A percentile compares a stretch with the other conserved stretches of the same genome.
phyloP scores from a whole-genome alignment of 2,888 invertebrate genomes.

The Anagyrus pseudococci region DNA sequence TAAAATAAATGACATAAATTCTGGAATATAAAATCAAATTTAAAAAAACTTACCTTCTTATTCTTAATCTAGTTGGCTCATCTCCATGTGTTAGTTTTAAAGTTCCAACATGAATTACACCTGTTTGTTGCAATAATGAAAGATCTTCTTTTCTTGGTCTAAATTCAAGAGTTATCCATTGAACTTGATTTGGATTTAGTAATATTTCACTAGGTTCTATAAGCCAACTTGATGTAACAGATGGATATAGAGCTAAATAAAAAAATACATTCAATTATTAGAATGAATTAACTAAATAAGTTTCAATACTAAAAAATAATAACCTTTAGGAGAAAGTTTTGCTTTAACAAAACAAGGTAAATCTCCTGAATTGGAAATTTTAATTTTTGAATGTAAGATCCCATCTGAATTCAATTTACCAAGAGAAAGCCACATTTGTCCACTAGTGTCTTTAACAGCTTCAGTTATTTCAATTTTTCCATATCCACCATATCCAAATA shows the following conservation, averaged over 20 bases:
- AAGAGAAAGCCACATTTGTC: constrained; percentile 67
- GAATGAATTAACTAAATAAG: too few relatives aligned
- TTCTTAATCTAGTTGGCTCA: constrained; percentile 63
- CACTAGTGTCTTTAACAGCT: constrained; percentile 66
- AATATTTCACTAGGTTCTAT: constrained; percentile 62
- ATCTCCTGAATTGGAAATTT: constrained; percentile 66
- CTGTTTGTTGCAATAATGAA: constrained; percentile 54
- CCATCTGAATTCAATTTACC: constrained; percentile 65
- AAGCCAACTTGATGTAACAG: constrained; percentile 53
- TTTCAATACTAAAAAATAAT: too few relatives aligned
- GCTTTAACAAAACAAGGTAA: constrained; percentile 64
- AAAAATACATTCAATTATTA: constrained; percentile 6
- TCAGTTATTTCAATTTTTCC: constrained; percentile 64
- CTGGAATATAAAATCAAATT: neutral
- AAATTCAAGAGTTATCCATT: constrained; percentile 60
- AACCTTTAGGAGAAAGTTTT: constrained; percentile 56
- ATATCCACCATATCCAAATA: constrained; percentile 70
- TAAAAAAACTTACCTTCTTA: constrained; percentile 49
- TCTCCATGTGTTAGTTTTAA: constrained; percentile 64
- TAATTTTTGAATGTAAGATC: constrained; percentile 62
- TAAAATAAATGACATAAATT: neutral
- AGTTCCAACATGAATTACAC: constrained; percentile 61
- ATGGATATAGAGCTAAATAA: constrained; percentile 53
- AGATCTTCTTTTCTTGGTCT: constrained; percentile 64
- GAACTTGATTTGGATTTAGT: constrained; percentile 59